Evolutionary conservation across 2,888 invertebrate genomes (phyloP).

Genomic region (Calameuta idolon): DNA sequence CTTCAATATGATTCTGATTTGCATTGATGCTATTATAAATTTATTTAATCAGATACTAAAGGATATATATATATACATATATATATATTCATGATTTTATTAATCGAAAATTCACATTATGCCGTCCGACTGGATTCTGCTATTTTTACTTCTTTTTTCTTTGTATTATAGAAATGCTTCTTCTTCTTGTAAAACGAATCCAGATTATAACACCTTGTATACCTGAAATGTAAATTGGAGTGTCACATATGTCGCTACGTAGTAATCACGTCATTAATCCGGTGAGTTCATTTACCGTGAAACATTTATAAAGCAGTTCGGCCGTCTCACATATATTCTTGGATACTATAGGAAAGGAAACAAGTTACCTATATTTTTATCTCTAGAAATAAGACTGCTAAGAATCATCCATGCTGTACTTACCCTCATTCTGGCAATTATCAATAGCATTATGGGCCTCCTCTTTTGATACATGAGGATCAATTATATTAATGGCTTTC

Average conservation of each 20-base stretch:
- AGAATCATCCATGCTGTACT: not conserved
- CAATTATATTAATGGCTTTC: not conserved
- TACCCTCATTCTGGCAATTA: not conserved
- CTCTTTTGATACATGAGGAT: not conserved
- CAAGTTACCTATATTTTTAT: not conserved
- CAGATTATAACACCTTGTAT: not conserved
- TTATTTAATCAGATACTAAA: not conserved
- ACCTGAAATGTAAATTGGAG: not conserved
- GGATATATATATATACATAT: too few species aligned
- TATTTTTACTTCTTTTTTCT: not conserved
- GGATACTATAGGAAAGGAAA: not conserved
- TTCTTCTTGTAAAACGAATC: not conserved
- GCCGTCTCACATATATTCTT: not conserved
- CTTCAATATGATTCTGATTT: not conserved
- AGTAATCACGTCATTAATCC: not conserved
- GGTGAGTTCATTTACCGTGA: not conserved
- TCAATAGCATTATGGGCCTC: not conserved
- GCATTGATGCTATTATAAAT: not conserved
- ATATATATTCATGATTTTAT: too few species aligned
- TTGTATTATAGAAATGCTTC: not conserved
- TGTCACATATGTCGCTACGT: not conserved
- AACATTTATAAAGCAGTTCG: not conserved
- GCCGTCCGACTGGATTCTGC: not conserved
- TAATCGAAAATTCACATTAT: too few species aligned
- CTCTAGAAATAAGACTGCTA: not conserved